These are phyloP conservation scores for Melanostoma scalare DNA, from an alignment of 2,888 invertebrate genomes.

Conservation along the genomic window DNA sequence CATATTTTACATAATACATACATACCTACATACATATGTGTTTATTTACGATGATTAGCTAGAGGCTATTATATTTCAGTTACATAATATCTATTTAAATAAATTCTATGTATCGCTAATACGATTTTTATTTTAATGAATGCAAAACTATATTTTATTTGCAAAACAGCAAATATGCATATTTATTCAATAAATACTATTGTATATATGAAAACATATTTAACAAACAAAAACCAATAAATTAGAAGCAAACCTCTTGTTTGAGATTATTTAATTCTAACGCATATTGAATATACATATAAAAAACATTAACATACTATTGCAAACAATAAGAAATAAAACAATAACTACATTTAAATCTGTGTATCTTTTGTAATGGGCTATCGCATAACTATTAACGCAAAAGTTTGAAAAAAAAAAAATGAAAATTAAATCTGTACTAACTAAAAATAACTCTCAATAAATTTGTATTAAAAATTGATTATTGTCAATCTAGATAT, in stretches of 20 bases:
- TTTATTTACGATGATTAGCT: slow-evolving; percentile 64
- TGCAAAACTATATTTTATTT: background rate
- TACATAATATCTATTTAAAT: slow-evolving; percentile 4
- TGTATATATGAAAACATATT: slow-evolving; percentile 51
- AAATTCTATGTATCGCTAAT: slow-evolving; percentile 5
- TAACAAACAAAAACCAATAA: slow-evolving; percentile 4
- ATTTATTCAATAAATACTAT: slow-evolving; percentile 39
- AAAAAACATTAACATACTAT: slow-evolving; percentile 42
- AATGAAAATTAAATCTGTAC: slow-evolving; percentile 14
- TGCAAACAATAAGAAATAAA: slow-evolving; percentile 57
- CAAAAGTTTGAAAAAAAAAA: slow-evolving; percentile 34
- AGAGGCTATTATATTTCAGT: slow-evolving; percentile 63
- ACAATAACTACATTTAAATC: slow-evolving; percentile 65
- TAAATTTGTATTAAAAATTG: slow-evolving; percentile 58
- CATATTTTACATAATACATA: slow-evolving; percentile 6
- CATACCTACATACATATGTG: slow-evolving; percentile 9
- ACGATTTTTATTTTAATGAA: slow-evolving; percentile 18
- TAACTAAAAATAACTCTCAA: slow-evolving; percentile 35
- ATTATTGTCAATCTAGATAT: slow-evolving; percentile 68
- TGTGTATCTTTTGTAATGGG: slow-evolving; percentile 64
- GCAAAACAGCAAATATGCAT: background rate
- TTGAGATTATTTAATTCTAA: slow-evolving; percentile 10
- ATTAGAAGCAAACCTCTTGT: too few relatives aligned
- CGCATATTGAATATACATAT: slow-evolving; percentile 39
- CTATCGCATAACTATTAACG: slow-evolving; percentile 60